Evolutionary conservation across 1,140 invertebrate genomes (phyloP).

Genomic region (Episyrphus balteatus): DNA sequence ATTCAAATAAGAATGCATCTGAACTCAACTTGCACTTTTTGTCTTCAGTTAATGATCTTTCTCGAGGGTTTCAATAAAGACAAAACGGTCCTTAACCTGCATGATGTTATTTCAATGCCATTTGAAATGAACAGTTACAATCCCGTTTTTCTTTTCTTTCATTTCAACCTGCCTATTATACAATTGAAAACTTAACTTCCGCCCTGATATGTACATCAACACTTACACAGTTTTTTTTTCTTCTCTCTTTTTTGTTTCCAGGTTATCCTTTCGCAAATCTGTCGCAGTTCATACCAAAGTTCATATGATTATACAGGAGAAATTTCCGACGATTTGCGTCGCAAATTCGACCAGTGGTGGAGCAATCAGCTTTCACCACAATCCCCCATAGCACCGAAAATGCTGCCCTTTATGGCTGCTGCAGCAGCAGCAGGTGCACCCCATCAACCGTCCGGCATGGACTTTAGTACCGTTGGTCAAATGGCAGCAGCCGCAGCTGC

Average conservation of each 20-base stretch:
- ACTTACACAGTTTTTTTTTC: too few relatives aligned
- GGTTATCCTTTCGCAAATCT: conserved; percentile 65
- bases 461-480: conserved; percentile 39
- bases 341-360: conserved; percentile 70
- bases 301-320: conserved; percentile 47
- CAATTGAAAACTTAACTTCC: too few relatives aligned
- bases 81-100: too few relatives aligned
- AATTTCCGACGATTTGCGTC: conserved; percentile 58
- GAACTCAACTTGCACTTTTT: too few relatives aligned
- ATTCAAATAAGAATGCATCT: too few relatives aligned
- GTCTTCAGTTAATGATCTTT: too few relatives aligned
- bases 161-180: too few relatives aligned
- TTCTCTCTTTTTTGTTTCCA: conserved; percentile 33
- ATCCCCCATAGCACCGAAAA: conserved; percentile 34
- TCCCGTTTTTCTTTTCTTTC: too few relatives aligned
- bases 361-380: conserved; percentile 50
- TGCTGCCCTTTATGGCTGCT: conserved; percentile 32
- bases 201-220: too few relatives aligned
- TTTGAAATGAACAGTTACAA: too few relatives aligned
- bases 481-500: conserved; percentile 42
- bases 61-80: too few relatives aligned
- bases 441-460: conserved; percentile 5
- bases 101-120: too few relatives aligned
- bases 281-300: conserved; percentile 49
- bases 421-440: conserved; percentile 27